A percentile compares a stretch with the other conserved stretches of the same genome.
These are phyloP conservation scores for Lepidurus apus DNA, from an alignment of 1,140 invertebrate species.

Conservation along the genomic window DNA sequence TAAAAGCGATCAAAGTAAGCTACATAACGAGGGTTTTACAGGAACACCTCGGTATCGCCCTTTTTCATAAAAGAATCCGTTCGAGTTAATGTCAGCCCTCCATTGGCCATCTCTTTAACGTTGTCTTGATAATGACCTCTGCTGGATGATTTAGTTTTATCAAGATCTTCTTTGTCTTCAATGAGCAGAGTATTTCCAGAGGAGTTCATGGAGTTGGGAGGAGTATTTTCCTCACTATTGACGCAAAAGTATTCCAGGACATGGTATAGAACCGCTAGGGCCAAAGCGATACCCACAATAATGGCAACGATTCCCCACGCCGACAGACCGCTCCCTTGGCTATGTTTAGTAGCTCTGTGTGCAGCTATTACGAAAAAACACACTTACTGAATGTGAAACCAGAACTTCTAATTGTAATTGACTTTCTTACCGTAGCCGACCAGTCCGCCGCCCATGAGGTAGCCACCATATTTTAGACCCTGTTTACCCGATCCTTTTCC, in stretches of 20 bases:
- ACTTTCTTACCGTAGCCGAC: neutral
- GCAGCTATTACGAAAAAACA: neutral
- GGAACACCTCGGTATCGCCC: conserved; percentile 2
- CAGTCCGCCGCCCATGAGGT: neutral
- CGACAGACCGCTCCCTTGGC: neutral
- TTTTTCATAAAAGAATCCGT: neutral
- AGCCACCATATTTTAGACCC: neutral
- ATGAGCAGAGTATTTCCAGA: neutral
- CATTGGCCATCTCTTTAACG: conserved; percentile 8
- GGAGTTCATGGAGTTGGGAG: conserved; percentile 1
- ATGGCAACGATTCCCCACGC: neutral
- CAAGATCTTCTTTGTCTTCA: neutral
- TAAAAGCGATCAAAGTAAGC: neutral
- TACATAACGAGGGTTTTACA: neutral
- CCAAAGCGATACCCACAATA: neutral
- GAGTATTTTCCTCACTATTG: neutral
- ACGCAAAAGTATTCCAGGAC: neutral
- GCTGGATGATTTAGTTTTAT: neutral
- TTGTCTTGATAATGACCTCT: conserved; percentile 10
- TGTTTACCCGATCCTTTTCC: conserved; percentile 1
- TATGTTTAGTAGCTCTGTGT: neutral
- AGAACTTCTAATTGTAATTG: neutral
- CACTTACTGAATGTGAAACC: neutral
- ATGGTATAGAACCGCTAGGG: neutral
- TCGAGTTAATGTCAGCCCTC: neutral